Base-by-base conservation (phyloP, 2,888 invertebrate species). In the Ethmia dodecea region DNA sequence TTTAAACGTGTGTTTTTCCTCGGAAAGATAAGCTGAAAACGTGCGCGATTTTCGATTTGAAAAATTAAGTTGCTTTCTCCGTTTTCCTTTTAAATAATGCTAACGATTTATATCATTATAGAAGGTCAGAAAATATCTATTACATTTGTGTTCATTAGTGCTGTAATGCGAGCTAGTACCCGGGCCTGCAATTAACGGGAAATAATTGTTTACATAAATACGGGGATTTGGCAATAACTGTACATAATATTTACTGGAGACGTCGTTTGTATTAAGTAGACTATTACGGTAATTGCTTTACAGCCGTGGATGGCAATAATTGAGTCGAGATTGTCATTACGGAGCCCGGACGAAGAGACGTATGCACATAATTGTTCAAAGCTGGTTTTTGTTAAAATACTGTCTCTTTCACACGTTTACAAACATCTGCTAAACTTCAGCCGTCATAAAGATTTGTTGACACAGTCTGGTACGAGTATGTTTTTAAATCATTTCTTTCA, bases 121-220 rank as follows among this genome's bases (percentile, higher is more conserved):
- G 55, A 54, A 71, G 70, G 70, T 79, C 71, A 72, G 75, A 78
- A 79, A 83, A 77, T 84, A 83, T 86, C 81, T 68, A 62, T 86
- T 81, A 74, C 84, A 62, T 77, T 66, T 77, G 63, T 67, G 74
- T 77, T 86, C 84, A 81, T 84, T 86, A 84, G 68, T 68, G 61
- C 42, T 61, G 76, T 69, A 81, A 83, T 51, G 47, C 44, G 63
- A 75, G 47, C 54, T 66, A 45, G 60, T 57, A 56, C 60, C 60
- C 60, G 55, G 66, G 59, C 52, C 60, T 67, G 71, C 81, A 83
- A 83, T 84, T 81, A 84, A 52, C 68, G 64, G 46, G 60, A 71
- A 79, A 76, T 84, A 78, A 80, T 83, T 83, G 72, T 75, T 76
- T 72, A 67, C 66, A 69, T 76, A 77, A 72, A 70, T 76, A 78